Base-by-base conservation (phyloP, 2,797 vertebrate species). In the Dipus sagitta region DNA sequence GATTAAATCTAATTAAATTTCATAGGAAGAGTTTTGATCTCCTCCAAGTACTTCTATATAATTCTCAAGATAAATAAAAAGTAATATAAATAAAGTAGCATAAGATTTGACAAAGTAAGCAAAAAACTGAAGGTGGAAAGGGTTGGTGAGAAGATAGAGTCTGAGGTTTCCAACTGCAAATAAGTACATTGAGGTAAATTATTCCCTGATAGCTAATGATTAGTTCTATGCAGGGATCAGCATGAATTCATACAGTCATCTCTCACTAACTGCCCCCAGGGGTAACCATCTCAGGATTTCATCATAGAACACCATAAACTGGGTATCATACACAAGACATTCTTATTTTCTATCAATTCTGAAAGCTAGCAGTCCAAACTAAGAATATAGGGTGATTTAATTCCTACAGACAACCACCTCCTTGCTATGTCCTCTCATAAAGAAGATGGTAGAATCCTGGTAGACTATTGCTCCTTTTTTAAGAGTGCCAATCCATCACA, bases 1-100 rank as follows among this genome's bases (percentile, higher is more conserved):
- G 62, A 83, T 81, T 88, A 83, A 68, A 81, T 83, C 65, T 75
- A 87, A 84, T 87, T 68, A 84, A 93, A 82, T 32, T 68, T 83
- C 30, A 28, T 60, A 87, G 81, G 52, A 76, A 86, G 42, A 91
- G 9, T 32, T 4, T 9, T 80, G 14, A 89, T 76, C 67, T 94
- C 58, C 58, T n/a, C 70, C 12, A 71, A 34, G 30, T 62, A 47
- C 18, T 26, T 92, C 32, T 71, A 60, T 32, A 72, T 21, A 81
- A 38, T 5, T 58, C 17, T 85, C 74, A 82, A 90, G 71, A n/a
- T 23, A 70, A 79, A 64, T 70, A 75, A 58, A 87, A 65, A 42
- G 60, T 38, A 60, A 26, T 28, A 42, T 83, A 14, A 1, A 71
- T 26, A 60, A 81, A 42, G 32, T 38, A 77, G 34, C 18, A 13